A percentile compares a stretch with the other conserved stretches of the same genome.
Evolutionary conservation across 1,140 invertebrate genomes (phyloP).

Genomic region (Drosophila tristis): DNA sequence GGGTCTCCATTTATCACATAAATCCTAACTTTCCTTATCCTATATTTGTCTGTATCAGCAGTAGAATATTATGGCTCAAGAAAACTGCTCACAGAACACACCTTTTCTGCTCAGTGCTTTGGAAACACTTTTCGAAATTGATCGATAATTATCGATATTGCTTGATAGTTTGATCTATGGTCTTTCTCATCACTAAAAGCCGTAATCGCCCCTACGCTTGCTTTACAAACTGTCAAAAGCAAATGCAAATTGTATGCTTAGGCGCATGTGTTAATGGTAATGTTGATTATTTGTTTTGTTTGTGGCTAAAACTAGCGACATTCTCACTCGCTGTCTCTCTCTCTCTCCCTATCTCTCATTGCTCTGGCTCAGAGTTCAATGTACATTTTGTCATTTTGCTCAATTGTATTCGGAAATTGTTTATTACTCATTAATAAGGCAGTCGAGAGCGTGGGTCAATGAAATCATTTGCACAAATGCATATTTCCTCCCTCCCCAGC

Average conservation of each 20-base stretch:
- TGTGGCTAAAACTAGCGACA: constrained; percentile 27
- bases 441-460: constrained; percentile 64
- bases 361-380: constrained; percentile 54
- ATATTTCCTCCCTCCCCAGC: constrained; percentile 1
- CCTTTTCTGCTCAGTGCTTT: too few relatives aligned
- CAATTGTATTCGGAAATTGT: constrained; percentile 75
- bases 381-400: constrained; percentile 69
- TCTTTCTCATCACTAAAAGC: not conserved
- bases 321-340: constrained; percentile 18
- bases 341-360: constrained; percentile 18
- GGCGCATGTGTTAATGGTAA: constrained; percentile 25
- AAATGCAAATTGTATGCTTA: constrained; percentile 43
- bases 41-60: too few relatives aligned
- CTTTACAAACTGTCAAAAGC: constrained; percentile 58
- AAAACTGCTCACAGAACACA: too few relatives aligned
- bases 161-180: too few relatives aligned
- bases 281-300: constrained; percentile 21
- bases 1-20: too few relatives aligned
- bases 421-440: constrained; percentile 66
- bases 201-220: constrained; percentile 8
- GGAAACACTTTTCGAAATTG: too few relatives aligned
- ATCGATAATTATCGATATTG: too few relatives aligned
- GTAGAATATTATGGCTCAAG: too few relatives aligned
- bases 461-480: constrained; percentile 73
- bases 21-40: too few relatives aligned